These are phyloP conservation scores for Nothura maculosa DNA, from an alignment of 2,797 vertebrate species.

Conservation along the genomic window DNA sequence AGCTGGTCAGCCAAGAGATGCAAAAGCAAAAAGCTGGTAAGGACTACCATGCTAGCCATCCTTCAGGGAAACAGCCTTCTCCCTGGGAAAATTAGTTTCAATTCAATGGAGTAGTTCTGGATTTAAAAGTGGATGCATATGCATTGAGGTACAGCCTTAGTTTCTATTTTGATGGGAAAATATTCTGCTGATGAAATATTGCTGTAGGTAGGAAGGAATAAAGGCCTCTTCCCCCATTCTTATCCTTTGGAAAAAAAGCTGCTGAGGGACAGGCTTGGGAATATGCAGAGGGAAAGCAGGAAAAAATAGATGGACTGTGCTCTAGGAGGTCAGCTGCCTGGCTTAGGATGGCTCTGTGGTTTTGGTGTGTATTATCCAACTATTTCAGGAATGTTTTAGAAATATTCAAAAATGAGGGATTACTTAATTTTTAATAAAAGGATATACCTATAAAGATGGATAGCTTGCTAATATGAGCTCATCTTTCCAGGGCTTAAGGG, in stretches of 20 bases:
- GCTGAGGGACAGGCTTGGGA: not conserved
- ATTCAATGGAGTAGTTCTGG: not conserved
- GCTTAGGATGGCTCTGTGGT: rapidly evolving
- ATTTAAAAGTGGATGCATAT: not conserved
- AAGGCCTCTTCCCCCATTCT: not conserved
- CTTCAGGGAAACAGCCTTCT: not conserved
- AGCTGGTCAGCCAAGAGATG: not conserved
- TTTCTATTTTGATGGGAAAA: not conserved
- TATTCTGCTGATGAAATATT: not conserved
- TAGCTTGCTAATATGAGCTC: rapidly evolving
- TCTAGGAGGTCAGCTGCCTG: not conserved
- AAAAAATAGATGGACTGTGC: not conserved
- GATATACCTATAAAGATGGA: not conserved
- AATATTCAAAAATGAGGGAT: not conserved
- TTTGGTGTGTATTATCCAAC: not conserved
- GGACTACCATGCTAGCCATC: not conserved
- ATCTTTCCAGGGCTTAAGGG: not conserved
- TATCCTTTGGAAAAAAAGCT: not conserved
- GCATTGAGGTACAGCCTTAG: not conserved
- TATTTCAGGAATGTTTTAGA: not conserved
- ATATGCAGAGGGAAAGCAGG: not conserved
- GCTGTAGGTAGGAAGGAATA: not conserved
- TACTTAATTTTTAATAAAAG: not conserved
- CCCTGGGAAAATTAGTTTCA: not conserved
- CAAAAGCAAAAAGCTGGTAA: not conserved